Base-by-base conservation (phyloP, 2,888 invertebrate species). In the Agriopis leucophaearia region DNA sequence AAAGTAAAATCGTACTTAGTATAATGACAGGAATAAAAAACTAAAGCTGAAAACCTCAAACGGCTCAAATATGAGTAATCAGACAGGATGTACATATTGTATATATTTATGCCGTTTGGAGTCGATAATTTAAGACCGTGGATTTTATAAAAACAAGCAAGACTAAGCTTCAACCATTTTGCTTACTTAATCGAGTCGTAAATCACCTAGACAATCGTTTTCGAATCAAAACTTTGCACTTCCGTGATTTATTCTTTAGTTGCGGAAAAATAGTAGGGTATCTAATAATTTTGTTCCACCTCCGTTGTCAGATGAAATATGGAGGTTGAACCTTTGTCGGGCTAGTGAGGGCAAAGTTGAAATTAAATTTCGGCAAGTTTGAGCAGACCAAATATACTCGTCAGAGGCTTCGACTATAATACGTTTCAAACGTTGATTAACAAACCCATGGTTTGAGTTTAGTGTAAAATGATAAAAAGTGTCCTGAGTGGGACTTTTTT, bases 191-290 rank as follows among this genome's bases (percentile, higher is more conserved):
- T 70, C 59, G 35, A 60, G 50, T 55, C 69, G 63, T 73, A 78
- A 73, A 80, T 77, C 72, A 73, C 58, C 59, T 45, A 59, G 63
- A 54, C 71, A 72, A 74, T 72, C 72, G 61, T 74, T 56, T 69
- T 70, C 52, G 67, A 73, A 72, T 74, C 62, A 72, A 77, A 74
- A 77, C 63, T 77, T 77, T 71, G 54, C 73, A 74, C 64, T 71
- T 74, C 50, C 58, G 62, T 68, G 74, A 78, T 76, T 78, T 75
- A 79, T 76, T 60, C 64, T 71, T 44, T 62, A 61, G 61, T 70
- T 56, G 59, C 67, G 69, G 66, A 66, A 72, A 75, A 74, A 72
- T 74, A 72, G 69, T 66, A 64, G 67, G 65, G 60, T 69, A 51
- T 66, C 70, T 70, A 69, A 75, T 69, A 72, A 72, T 69, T 72